Base-by-base conservation (phyloP, 2,888 invertebrate genomes). In the Cheilosia soror region DNA sequence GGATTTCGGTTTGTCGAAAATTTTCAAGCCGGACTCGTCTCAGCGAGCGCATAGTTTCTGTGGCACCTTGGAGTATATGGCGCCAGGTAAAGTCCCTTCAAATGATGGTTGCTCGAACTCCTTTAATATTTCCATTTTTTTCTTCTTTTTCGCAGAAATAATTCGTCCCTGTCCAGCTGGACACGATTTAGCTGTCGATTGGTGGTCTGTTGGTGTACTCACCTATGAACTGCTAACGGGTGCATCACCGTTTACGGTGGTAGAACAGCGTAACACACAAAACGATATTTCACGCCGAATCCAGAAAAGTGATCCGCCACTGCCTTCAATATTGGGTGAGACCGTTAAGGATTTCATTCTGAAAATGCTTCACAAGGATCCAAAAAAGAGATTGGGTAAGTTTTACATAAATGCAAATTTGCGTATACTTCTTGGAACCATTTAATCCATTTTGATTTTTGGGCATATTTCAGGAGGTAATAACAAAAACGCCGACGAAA, bases 31-130 rank as follows among this genome's bases (percentile, higher is more conserved):
- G 0, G 94, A 94, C 89, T 93, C 92, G 89, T 96, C 97, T 90
- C 95, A 95, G 90, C 93, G 98, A 87, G 97, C 99, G 0, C 98
- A 98, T 93, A 98, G 98, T 86, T 99, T 98, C 93, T 99, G 99
- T 92, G 99, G 99, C 20, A 99, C 99, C 87, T 97, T 99, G 89
- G 99, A 99, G 92, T 99, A 99, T 93, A 99, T 99, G 99, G 98
- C 98, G 25, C 98, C 97, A 0, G 97, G 89, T 89, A 77, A 58
- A 47, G 58, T 20, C 4, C 15, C 1, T 27, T 47, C n/a, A 27
- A 9, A 6, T 25, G 7, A 49, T n/a, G 4, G 7, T 55, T n/a
- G 4, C n/a, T 11, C 49, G 9, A 15, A 25, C 27, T n/a, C 0
- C 13, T 13, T 6, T 5, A 40, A 11, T 20, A 37, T 25, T 7